A percentile compares a stretch with the other conserved stretches of the same genome.
phyloP scores from a whole-genome alignment of 2,888 invertebrate species.

The Drosophila multiciliata region DNA sequence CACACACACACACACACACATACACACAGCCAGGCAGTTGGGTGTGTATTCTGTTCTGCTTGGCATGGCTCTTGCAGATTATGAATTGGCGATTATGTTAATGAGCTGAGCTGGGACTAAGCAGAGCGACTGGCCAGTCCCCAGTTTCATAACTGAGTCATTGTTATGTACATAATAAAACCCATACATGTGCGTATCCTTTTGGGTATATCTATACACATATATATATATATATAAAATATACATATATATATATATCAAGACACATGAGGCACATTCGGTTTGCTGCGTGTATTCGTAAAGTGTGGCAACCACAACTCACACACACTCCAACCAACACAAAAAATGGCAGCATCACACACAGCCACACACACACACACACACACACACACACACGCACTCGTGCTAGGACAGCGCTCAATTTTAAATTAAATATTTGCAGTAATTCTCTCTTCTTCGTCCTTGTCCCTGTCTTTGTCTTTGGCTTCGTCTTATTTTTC shows the following conservation, averaged over 20 bases:
- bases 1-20: neutral
- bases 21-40: neutral
- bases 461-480: neutral
- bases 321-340: neutral
- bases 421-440: conserved; percentile 72
- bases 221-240: neutral
- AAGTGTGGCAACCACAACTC: conserved; percentile 33
- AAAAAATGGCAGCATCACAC: conserved; percentile 1
- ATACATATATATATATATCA: conserved; percentile 2
- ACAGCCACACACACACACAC: neutral
- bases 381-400: neutral
- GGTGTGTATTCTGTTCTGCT: conserved; percentile 35
- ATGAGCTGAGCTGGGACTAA: conserved; percentile 47
- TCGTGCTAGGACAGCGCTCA: conserved; percentile 16
- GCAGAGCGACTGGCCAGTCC: conserved; percentile 26
- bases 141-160: conserved; percentile 47
- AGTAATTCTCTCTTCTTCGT: conserved; percentile 13
- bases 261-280: conserved; percentile 20
- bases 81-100: conserved; percentile 78
- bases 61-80: conserved; percentile 56
- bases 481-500: conserved; percentile 8
- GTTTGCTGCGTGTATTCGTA: conserved; percentile 6
- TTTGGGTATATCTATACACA: conserved; percentile 1
- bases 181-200: neutral
- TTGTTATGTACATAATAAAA: conserved; percentile 56